Evolutionary conservation across 2,113 vertebrate species (phyloP), one percentile per base, ranked within the genome.

Genomic region (Hypanus sabinus): DNA sequence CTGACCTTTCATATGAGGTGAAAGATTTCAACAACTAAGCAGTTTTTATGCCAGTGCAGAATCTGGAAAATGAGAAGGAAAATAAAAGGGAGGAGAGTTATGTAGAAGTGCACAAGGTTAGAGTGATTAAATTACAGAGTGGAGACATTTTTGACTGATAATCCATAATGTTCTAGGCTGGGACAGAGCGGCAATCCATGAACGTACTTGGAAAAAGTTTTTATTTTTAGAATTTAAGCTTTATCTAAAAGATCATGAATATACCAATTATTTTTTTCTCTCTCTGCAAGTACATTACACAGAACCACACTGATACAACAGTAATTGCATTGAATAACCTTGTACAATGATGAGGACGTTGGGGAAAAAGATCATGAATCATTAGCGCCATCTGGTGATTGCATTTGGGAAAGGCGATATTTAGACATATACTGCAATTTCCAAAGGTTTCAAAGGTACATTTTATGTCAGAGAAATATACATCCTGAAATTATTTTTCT

Each of bases 311-410:
- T 93, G 91, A 30, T 73, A 38, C n/a, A 6, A 30, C 36, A 30
- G 33, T 36, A 71, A 92, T 36, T 92, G 65, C 22, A 3, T 92
- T 36, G 38, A 93, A 93, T 93, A 55, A 93, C 91, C 91, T 93
- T 93, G 91, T 93, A 16, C 73, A 73, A 12, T 11, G 38, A 46
- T 55, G 91, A 73, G 91, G 68, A 55, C 91, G 73, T 24, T 73
- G 91, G 71, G 20, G 14, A 46, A 11, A 46, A 73, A 93, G 27
- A 6, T 2, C 9, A 46, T 93, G 70, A 30, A 75, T 46, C 36
- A 93, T 75, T 73, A 55, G 70, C 91, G 73, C 91, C 91, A 93
- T 93, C 91, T 93, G 70, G 91, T 93, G 91, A 27, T 5, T 55
- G 22, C 36, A 46, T 73, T 55, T 14, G 91, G 16, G 85, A 90